Base-by-base conservation (phyloP, 2,113 vertebrate species). In the Nettapus auritus region DNA sequence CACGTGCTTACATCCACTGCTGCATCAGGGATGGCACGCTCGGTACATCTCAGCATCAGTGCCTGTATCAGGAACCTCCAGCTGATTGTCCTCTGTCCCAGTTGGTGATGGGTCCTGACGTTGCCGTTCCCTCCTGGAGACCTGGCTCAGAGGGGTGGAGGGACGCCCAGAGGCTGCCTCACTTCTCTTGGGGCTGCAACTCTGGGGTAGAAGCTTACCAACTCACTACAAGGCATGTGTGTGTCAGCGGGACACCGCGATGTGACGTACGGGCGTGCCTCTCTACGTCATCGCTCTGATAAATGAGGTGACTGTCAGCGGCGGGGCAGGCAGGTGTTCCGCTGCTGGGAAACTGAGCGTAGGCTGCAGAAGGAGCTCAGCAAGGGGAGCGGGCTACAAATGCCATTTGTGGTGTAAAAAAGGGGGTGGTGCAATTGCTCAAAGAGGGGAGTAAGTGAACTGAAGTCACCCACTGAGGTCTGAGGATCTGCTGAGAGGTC, bases 221-320 rank as follows among this genome's bases (percentile, higher is more conserved):
- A 63, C 42, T 86, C 34, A 6, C 44, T 63, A 0, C 0, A 3
- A 80, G 70, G 44, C 67, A 15, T 11, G 60, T 0, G 0, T 38
- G 60, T 75, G 64, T 82, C 63, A 44, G 59, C 21, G 60, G 83
- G 67, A 46, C 11, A 8, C 79, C 0, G 1, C 13, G 31, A 36
- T 64, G 52, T 55, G 36, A 44, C 42, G 3, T 17, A 18, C 0
- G 19, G 56, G 53, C 14, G 3, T 70, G 63, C 26, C 13, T 38
- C 53, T 76, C 15, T 2, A 1, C 66, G 50, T 70, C 81, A 42
- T 34, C 33, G n/a, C 73, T 40, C 25, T 63, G 29, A 38, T 82
- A n/a, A 85, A 66, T 36, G 59, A 84, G 34, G 33, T 78, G 56
- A n/a, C 59, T 93, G 71, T 66, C 70, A 59, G 22, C 77, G 87